phyloP scores from a whole-genome alignment of 2,113 vertebrate genomes.

The Quiscalus mexicanus region DNA sequence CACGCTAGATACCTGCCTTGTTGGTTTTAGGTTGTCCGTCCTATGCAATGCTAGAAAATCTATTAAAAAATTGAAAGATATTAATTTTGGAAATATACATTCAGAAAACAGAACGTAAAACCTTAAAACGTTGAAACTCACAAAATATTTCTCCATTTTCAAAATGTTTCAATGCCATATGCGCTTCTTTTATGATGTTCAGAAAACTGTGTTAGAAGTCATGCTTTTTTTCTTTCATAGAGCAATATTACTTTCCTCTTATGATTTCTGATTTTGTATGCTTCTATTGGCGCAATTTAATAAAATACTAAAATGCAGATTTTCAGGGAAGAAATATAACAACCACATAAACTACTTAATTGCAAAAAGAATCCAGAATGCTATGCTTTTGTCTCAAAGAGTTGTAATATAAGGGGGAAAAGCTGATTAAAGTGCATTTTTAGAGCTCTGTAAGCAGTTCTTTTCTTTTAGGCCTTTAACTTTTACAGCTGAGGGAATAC shows the following conservation, averaged over 20 bases:
- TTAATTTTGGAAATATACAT: constrained; percentile 1
- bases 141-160: constrained; percentile 8
- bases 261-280: constrained; percentile 39
- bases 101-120: constrained; percentile 25
- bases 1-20: constrained; percentile 45
- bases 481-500: constrained; percentile 32
- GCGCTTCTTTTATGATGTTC: neutral
- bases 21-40: constrained; percentile 60
- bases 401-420: neutral
- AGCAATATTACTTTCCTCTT: constrained; percentile 31
- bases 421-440: constrained; percentile 29
- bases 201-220: neutral
- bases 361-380: neutral
- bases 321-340: constrained; percentile 39
- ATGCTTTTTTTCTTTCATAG: constrained; percentile 49
- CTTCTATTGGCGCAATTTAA: constrained; percentile 28
- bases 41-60: neutral
- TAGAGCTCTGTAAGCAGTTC: neutral
- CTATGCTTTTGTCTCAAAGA: neutral
- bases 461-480: constrained; percentile 14
- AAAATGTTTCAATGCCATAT: constrained; percentile 4
- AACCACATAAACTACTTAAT: constrained; percentile 2
- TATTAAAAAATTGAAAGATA: neutral
- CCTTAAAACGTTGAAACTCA: constrained; percentile 8
- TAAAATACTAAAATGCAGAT: constrained; percentile 19